Base-by-base conservation (phyloP, 2,888 invertebrate genomes). In the Drosophila bunnanda region DNA sequence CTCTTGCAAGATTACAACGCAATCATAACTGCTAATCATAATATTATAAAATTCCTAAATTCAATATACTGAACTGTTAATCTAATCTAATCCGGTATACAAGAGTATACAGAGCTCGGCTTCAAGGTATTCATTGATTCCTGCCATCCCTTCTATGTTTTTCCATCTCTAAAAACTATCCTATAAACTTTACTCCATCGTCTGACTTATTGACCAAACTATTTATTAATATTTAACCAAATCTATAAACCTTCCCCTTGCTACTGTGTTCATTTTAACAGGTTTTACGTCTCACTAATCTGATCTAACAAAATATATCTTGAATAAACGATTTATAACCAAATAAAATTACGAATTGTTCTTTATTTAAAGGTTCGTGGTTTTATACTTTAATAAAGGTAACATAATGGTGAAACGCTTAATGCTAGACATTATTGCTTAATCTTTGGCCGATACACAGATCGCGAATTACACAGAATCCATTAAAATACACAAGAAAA, bases 391-490 rank as follows among this genome's bases (percentile, higher is more conserved):
- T 69, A 17, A 59, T 53, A 30, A 20, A 56, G 62, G 67, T 57
- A 41, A 56, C 20, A 17, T 41, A 25, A 20, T 25, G 30, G 15
- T 43, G 55, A 52, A 54, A 54, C 59, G 38, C 87, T 78, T 82
- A 85, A 62, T 66, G 69, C 17, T 78, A 86, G 32, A 76, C 79
- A 75, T 84, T 89, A 82, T 86, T 87, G 83, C 82, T 87, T 82
- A 88, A 84, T 90, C 90, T 90, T 90, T 90, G 90, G 90, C 89
- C 89, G 89, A 89, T 82, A 84, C 81, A 80, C 82, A 85, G 86
- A 89, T 88, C 82, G 83, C 75, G 75, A 86, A 75, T 72, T 83
- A 64, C 57, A 56, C 61, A 71, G 68, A 72, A 44, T 53, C 56
- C 56, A 52, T 46, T 72, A 30, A 55, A 46, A 48, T 28, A 48